Conservation (phyloP, 1,140 invertebrate species). For the Diorhabda carinulata region DNA sequence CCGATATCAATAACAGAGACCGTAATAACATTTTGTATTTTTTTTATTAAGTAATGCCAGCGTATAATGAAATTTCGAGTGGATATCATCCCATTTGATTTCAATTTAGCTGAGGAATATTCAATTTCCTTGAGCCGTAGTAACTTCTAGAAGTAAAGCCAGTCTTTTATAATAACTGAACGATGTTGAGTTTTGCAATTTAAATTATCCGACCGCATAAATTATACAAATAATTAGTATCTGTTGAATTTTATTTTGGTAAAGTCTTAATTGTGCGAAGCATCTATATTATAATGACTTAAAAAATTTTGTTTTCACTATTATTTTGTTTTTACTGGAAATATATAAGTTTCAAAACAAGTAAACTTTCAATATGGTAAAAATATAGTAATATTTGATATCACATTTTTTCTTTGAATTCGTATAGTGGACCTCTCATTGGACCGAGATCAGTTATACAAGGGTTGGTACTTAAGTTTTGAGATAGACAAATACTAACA, state of each 20-base stretch:
- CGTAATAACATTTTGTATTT: background rate
- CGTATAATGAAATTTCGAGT: slow-evolving; percentile 9
- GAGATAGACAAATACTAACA: too few species aligned
- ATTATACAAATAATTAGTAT: slow-evolving; percentile 6
- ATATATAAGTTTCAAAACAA: too few species aligned
- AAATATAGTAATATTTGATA: too few species aligned
- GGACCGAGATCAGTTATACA: too few species aligned
- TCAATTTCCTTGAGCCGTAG: slow-evolving; percentile 5
- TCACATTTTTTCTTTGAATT: too few species aligned
- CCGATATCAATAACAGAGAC: background rate
- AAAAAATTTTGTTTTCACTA: too few species aligned
- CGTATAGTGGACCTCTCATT: too few species aligned
- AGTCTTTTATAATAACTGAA: slow-evolving; percentile 5
- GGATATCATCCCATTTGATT: slow-evolving; percentile 6
- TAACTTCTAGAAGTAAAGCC: background rate
- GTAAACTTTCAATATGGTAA: too few species aligned
- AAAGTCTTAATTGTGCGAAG: background rate
- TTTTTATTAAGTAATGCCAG: background rate
- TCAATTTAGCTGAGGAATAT: slow-evolving; percentile 16
- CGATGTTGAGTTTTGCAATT: slow-evolving; percentile 14
- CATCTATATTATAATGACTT: background rate
- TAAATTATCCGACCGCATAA: slow-evolving; percentile 11
- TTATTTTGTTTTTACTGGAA: too few species aligned
- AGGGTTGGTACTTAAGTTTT: too few species aligned
- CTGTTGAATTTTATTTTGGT: background rate